Percentiles rank a stretch among this genome's conserved stretches.
phyloP scores from a whole-genome alignment of 2,888 invertebrate genomes.

The Dysmachus trigonus region DNA sequence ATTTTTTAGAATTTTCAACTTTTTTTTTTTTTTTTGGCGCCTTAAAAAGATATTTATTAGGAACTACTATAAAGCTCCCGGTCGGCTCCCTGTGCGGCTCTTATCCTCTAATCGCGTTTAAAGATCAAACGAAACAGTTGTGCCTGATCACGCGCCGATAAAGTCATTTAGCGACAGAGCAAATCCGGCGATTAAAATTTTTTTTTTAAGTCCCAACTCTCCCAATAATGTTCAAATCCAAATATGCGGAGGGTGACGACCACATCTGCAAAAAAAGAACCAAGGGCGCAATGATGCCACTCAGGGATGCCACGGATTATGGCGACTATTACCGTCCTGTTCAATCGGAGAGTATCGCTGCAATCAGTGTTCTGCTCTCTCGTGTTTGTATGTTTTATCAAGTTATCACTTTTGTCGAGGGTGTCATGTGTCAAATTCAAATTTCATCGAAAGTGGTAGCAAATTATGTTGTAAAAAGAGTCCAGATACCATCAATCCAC shows the following conservation, averaged over 20 bases:
- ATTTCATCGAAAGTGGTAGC: slow-evolving; percentile 6
- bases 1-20: neutral
- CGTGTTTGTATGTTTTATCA: slow-evolving; percentile 14
- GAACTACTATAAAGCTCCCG: neutral
- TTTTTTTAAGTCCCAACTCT: neutral
- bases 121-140: slow-evolving; percentile 40
- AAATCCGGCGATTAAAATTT: slow-evolving; percentile 40
- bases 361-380: neutral
- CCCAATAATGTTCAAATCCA: neutral
- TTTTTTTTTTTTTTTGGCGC: neutral
- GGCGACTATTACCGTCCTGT: neutral
- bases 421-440: slow-evolving; percentile 42
- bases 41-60: neutral
- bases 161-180: neutral
- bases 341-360: neutral
- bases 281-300: neutral
- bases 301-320: slow-evolving; percentile 4
- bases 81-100: neutral
- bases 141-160: slow-evolving; percentile 30
- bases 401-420: slow-evolving; percentile 28
- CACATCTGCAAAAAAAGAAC: neutral
- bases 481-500: neutral
- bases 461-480: slow-evolving; percentile 37
- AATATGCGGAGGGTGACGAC: neutral
- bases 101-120: slow-evolving; percentile 22